phyloP scores from a whole-genome alignment of 2,797 vertebrate species.

The Loris lydekkerianus region DNA sequence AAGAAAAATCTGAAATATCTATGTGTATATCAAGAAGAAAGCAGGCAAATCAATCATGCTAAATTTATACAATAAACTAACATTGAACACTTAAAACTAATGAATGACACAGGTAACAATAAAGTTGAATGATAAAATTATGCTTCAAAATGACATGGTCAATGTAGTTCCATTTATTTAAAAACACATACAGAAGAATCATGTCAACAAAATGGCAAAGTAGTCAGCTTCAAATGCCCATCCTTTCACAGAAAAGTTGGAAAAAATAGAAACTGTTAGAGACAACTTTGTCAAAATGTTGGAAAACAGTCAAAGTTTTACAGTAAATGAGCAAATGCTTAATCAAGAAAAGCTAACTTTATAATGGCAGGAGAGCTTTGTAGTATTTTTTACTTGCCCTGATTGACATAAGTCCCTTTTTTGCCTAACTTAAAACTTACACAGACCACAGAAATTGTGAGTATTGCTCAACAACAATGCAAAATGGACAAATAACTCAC shows the following conservation, averaged over 20 bases:
- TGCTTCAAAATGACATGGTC: neutral
- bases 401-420: neutral
- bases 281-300: neutral
- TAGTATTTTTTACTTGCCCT: neutral
- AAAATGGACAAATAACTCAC: neutral
- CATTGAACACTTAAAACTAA: neutral
- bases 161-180: neutral
- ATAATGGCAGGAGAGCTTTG: neutral
- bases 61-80: neutral
- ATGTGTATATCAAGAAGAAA: neutral
- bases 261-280: neutral
- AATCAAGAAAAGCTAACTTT: neutral
- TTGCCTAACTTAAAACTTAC: neutral
- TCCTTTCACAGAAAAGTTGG: neutral
- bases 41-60: neutral
- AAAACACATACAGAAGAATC: neutral
- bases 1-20: neutral
- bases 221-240: neutral
- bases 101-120: neutral
- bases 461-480: neutral
- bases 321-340: neutral
- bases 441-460: neutral
- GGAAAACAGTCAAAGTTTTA: neutral
- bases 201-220: neutral
- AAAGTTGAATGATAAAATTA: neutral